A percentile compares a stretch with the other conserved stretches of the same genome.
Conservation (phyloP, 2,888 invertebrate species). For the Lampropteryx suffumata region DNA sequence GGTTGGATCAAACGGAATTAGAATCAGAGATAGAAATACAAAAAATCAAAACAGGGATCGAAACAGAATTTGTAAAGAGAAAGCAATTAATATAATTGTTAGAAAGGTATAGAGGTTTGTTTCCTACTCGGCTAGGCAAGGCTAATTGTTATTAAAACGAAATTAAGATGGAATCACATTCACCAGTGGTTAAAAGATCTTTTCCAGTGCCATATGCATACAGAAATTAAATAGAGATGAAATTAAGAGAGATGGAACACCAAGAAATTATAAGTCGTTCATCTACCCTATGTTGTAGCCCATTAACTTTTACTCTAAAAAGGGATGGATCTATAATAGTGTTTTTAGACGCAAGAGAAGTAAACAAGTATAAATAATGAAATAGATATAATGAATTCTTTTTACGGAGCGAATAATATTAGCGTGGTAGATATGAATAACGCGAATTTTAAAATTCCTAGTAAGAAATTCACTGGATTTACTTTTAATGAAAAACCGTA, state of each 20-base stretch:
- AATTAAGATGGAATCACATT: slow-evolving; percentile 22
- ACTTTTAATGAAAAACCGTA: slow-evolving; percentile 15
- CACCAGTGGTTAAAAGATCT: slow-evolving; percentile 24
- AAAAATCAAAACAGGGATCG: no score
- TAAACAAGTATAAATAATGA: slow-evolving; percentile 23
- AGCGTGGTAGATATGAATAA: slow-evolving; percentile 14
- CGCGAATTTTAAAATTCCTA: slow-evolving; percentile 19
- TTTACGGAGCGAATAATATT: slow-evolving; percentile 14
- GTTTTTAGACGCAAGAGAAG: slow-evolving; percentile 20
- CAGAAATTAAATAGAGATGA: slow-evolving; percentile 25
- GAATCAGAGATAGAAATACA: no score
- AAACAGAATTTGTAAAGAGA: no score
- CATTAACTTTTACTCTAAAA: slow-evolving; percentile 25
- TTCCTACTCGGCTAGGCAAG: slow-evolving; percentile 18
- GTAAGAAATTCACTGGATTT: slow-evolving; percentile 11
- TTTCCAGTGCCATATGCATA: slow-evolving; percentile 37
- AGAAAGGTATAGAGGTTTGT: not conserved
- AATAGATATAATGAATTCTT: slow-evolving; percentile 10
- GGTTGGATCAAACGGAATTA: no score
- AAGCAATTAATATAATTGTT: not conserved
- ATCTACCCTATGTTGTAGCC: slow-evolving; percentile 31
- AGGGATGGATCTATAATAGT: slow-evolving; percentile 14
- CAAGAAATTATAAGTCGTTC: slow-evolving; percentile 25
- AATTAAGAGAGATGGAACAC: slow-evolving; percentile 28
- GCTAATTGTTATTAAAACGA: slow-evolving; percentile 33